Percentiles rank a stretch among this genome's conserved stretches.
phyloP scores from a whole-genome alignment of 2,888 invertebrate species.

The Tuta absoluta region DNA sequence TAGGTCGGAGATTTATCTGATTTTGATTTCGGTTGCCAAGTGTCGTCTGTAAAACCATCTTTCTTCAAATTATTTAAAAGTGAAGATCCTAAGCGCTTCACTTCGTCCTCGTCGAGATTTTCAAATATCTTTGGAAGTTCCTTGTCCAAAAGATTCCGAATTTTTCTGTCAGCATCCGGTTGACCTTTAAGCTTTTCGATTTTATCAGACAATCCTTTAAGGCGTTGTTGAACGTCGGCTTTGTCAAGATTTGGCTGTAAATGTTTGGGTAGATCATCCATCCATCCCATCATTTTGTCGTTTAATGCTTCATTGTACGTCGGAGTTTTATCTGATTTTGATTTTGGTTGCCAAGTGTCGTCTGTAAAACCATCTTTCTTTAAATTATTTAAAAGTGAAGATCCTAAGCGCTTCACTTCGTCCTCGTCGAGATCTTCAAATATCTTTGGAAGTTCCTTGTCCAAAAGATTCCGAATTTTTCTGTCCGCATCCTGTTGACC shows the following conservation, averaged over 20 bases:
- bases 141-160: not conserved
- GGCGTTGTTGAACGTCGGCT: not conserved
- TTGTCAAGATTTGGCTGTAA: not conserved
- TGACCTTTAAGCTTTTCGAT: constrained; percentile 3
- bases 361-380: not conserved
- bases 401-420: not conserved
- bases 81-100: not conserved
- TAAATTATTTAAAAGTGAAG: not conserved
- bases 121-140: constrained; percentile 30
- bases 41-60: not conserved
- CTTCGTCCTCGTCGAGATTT: not conserved
- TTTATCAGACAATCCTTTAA: not conserved
- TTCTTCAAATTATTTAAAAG: not conserved
- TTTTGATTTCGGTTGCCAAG: too few species aligned
- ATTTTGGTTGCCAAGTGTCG: too few species aligned
- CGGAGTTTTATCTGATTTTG: not conserved
- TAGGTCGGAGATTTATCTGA: not conserved
- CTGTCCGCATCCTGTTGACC: not conserved
- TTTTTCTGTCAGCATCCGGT: not conserved
- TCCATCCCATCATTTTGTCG: not conserved
- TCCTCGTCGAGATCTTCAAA: constrained; percentile 12
- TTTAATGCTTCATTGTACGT: not conserved
- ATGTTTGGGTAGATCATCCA: not conserved
- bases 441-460: constrained; percentile 29
- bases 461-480: not conserved